A percentile compares a stretch with the other conserved stretches of the same genome.
phyloP scores from a whole-genome alignment of 2,888 invertebrate species.

The Pedicia rivosa region DNA sequence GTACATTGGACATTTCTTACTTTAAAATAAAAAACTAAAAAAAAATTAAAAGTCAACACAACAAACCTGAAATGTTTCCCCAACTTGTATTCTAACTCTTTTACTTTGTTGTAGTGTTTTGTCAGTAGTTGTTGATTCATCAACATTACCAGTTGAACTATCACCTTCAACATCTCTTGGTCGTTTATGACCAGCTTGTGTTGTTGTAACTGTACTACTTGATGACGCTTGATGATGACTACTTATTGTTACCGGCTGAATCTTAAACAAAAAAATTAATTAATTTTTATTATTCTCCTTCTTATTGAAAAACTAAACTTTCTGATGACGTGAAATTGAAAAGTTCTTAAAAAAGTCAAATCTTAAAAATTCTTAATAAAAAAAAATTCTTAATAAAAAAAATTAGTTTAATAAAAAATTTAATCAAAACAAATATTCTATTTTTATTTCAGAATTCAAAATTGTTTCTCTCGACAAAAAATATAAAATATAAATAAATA shows the following conservation, averaged over 20 bases:
- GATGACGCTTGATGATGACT: slow-evolving; percentile 36
- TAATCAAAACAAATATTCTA: slow-evolving; percentile 1
- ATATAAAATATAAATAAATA: neutral
- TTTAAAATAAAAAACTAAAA: slow-evolving; percentile 3
- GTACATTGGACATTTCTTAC: no score
- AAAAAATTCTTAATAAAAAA: slow-evolving; percentile 7
- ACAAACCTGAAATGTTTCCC: slow-evolving; percentile 17
- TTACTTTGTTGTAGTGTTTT: slow-evolving; percentile 23
- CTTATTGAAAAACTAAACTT: slow-evolving; percentile 20
- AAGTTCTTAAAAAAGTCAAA: no score
- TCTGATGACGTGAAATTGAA: no score
- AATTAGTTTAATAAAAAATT: neutral
- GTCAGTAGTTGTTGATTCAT: slow-evolving; percentile 22
- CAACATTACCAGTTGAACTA: slow-evolving; percentile 32
- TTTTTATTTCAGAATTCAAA: no score
- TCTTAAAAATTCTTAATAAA: no score
- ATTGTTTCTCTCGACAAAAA: no score
- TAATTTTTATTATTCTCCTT: no score
- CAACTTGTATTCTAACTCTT: slow-evolving; percentile 24
- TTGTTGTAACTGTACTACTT: slow-evolving; percentile 50
- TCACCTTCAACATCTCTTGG: slow-evolving; percentile 40
- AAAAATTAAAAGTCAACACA: neutral
- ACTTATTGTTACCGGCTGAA: slow-evolving; percentile 24
- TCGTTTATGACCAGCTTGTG: slow-evolving; percentile 44
- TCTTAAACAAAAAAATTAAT: neutral